phyloP scores from a whole-genome alignment of 2,888 invertebrate genomes.

The Junonia oenone region DNA sequence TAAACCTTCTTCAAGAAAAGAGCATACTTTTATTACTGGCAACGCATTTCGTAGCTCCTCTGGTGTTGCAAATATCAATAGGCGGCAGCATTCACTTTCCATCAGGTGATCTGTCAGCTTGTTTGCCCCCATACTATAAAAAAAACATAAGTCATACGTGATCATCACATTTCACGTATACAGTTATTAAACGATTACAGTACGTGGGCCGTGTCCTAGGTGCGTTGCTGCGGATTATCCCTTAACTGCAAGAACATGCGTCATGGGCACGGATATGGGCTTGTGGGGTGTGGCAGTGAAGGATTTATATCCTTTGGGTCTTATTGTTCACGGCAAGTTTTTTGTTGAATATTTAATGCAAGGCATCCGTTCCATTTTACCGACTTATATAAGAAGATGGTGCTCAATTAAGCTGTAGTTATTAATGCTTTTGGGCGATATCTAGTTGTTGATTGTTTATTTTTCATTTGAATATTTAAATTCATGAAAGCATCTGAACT shows the following conservation, averaged over 20 bases:
- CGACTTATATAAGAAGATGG: no score
- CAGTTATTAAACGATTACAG: conserved; percentile 20
- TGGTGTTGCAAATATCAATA: no score
- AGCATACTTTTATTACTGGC: no score
- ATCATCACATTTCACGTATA: conserved; percentile 9
- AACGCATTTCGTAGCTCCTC: no score
- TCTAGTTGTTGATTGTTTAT: no score
- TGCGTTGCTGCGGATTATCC: conserved; percentile 29
- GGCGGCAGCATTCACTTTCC: no score
- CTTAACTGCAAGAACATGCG: conserved; percentile 24
- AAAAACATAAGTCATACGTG: conserved; percentile 11
- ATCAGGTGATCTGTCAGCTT: no score
- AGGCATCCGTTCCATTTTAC: background rate
- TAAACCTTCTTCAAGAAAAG: no score
- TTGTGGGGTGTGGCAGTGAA: conserved; percentile 13
- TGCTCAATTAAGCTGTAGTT: background rate
- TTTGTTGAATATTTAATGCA: background rate
- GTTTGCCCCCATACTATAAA: no score
- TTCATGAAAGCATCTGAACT: no score
- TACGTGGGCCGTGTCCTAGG: conserved; percentile 24
- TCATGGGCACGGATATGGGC: conserved; percentile 19
- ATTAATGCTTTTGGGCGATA: no score
- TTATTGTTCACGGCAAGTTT: background rate
- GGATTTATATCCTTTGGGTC: conserved; percentile 1
- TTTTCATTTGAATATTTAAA: no score